These are phyloP conservation scores for Neogale vison DNA, from an alignment of 2,113 vertebrate genomes.

Conservation along the genomic window DNA sequence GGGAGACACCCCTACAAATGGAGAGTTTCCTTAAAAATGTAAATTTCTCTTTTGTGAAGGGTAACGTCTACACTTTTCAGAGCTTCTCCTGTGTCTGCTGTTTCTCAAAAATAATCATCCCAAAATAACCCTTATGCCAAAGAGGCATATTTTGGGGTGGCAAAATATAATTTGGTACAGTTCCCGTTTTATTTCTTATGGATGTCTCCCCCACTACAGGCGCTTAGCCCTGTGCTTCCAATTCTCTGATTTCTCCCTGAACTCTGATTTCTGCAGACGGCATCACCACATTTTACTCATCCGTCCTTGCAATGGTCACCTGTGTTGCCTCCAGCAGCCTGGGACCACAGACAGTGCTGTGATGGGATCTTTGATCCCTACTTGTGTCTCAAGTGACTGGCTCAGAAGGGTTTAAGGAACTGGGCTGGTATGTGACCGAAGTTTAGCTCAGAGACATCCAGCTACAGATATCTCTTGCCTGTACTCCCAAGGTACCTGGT, in stretches of 20 bases:
- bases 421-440: too few relatives aligned
- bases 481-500: neutral
- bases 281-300: neutral
- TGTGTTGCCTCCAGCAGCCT: neutral
- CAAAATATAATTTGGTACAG: neutral
- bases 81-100: neutral
- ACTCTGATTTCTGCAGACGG: neutral
- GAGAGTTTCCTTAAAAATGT: neutral
- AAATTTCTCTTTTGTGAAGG: neutral
- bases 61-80: neutral
- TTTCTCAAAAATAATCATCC: neutral
- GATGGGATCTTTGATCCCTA: neutral
- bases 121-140: neutral
- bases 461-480: neutral
- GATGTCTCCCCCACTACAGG: neutral
- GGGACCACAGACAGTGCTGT: neutral
- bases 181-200: neutral
- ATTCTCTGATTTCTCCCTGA: neutral
- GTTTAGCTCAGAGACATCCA: neutral
- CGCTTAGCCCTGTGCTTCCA: neutral
- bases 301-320: neutral
- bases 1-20: neutral
- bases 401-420: neutral
- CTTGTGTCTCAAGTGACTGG: neutral
- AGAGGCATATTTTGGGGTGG: neutral